Percentiles rank a stretch among this genome's conserved stretches.
phyloP scores from a whole-genome alignment of 37 sponge, comb jelly and placozoan genomes.

The Petrosia ficiformis region DNA sequence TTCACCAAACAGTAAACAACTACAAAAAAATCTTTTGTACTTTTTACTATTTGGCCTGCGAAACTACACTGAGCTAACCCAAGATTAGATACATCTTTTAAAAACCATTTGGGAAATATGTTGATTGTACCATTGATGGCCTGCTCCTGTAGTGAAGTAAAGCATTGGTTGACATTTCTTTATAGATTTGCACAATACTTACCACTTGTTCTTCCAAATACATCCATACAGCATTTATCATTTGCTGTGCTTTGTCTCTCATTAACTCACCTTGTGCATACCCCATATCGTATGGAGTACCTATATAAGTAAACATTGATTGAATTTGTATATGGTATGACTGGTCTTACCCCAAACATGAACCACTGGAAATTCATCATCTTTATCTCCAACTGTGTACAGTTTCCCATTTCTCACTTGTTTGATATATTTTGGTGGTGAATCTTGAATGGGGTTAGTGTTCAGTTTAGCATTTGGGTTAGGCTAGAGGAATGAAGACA shows the following conservation, averaged over 20 bases:
- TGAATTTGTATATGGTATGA: neutral
- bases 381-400: conserved; percentile 67
- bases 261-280: conserved; percentile 81
- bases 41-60: neutral
- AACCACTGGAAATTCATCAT: conserved; percentile 62
- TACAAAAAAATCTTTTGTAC: too few relatives aligned
- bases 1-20: too few relatives aligned
- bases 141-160: conserved; percentile 49
- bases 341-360: conserved; percentile 83
- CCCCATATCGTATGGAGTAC: conserved; percentile 85
- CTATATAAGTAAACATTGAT: conserved; percentile 20
- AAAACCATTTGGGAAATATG: conserved; percentile 75
- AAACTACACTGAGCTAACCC: conserved; percentile 47
- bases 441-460: conserved; percentile 63
- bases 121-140: conserved; percentile 67
- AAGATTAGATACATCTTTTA: conserved; percentile 74
- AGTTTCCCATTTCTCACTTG: conserved; percentile 72
- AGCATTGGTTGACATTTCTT: neutral
- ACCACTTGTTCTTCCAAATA: conserved; percentile 85
- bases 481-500: conserved; percentile 43
- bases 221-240: conserved; percentile 76
- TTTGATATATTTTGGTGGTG: conserved; percentile 59
- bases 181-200: neutral
- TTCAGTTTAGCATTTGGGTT: conserved; percentile 79
- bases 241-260: conserved; percentile 34